phyloP scores from a whole-genome alignment of 2,888 invertebrate species.

The Drosophila pseudotakahashii region DNA sequence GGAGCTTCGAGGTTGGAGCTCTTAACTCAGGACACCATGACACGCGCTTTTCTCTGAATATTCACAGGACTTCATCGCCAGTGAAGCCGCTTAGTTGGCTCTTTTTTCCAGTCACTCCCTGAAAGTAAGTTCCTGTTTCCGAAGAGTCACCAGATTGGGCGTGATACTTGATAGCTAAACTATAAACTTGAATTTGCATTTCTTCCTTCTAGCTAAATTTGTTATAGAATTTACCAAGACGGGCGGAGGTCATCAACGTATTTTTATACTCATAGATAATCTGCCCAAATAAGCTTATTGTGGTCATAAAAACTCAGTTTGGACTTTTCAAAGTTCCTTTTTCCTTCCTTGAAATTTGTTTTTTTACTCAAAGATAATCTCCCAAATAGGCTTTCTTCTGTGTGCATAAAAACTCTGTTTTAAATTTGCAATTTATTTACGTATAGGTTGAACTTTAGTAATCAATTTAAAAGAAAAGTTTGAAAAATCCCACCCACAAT shows the following conservation, averaged over 20 bases:
- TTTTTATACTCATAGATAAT: slow-evolving; percentile 7
- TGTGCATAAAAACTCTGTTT: neutral
- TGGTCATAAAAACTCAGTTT: slow-evolving; percentile 9
- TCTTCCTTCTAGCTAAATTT: neutral
- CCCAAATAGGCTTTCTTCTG: neutral
- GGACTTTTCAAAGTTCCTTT: neutral
- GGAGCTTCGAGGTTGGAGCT: slow-evolving; percentile 6
- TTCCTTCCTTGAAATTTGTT: neutral
- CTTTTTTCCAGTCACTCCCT: slow-evolving; percentile 1
- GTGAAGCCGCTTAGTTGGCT: slow-evolving; percentile 15
- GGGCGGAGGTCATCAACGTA: neutral
- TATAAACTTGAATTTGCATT: slow-evolving; percentile 14
- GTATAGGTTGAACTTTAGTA: too few species aligned
- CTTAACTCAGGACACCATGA: slow-evolving; percentile 15
- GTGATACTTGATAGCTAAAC: slow-evolving; percentile 11
- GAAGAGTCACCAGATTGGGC: neutral
- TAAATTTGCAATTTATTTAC: neutral
- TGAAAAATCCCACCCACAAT: neutral
- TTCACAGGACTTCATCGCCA: slow-evolving; percentile 16
- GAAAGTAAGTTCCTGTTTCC: neutral
- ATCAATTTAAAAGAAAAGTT: neutral
- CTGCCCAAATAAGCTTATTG: slow-evolving; percentile 3
- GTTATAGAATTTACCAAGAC: neutral
- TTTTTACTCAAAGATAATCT: slow-evolving; percentile 2
- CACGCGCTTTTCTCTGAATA: slow-evolving; percentile 24